phyloP scores from a whole-genome alignment of 2,888 invertebrate genomes.

The Catocala nupta region DNA sequence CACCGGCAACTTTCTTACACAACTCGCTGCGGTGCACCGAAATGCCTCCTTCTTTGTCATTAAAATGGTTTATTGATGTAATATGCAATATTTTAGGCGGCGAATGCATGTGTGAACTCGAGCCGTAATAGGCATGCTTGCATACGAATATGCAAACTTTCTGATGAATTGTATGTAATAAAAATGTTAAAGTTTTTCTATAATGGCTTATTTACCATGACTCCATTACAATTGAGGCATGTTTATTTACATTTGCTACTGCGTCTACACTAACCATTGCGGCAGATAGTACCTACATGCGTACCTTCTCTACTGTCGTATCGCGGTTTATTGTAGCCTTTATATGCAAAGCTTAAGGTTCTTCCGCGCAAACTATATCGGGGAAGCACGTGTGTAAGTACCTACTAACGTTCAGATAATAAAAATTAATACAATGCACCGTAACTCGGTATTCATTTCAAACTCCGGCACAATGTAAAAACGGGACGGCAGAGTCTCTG shows the following conservation, averaged over 20 bases:
- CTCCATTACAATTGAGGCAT: no score
- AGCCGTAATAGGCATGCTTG: conserved; percentile 46
- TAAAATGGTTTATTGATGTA: conserved; percentile 69
- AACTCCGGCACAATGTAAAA: conserved; percentile 80
- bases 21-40: conserved; percentile 56
- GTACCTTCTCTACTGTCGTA: background rate
- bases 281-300: background rate
- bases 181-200: conserved; percentile 12
- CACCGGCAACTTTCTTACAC: conserved; percentile 64
- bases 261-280: background rate
- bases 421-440: conserved; percentile 77
- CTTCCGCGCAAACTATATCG: conserved; percentile 45
- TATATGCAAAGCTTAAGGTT: conserved; percentile 13
- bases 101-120: conserved; percentile 50
- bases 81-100: conserved; percentile 60
- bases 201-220: background rate
- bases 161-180: conserved; percentile 40
- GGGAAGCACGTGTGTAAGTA: conserved; percentile 47
- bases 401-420: conserved; percentile 57
- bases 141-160: conserved; percentile 48
- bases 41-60: conserved; percentile 62
- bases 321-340: background rate
- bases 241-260: no score
- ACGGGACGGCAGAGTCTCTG: conserved; percentile 74
- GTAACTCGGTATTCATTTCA: conserved; percentile 77